Base-by-base conservation (phyloP, 2,797 vertebrate species). In the Triplophysa bombifrons region DNA sequence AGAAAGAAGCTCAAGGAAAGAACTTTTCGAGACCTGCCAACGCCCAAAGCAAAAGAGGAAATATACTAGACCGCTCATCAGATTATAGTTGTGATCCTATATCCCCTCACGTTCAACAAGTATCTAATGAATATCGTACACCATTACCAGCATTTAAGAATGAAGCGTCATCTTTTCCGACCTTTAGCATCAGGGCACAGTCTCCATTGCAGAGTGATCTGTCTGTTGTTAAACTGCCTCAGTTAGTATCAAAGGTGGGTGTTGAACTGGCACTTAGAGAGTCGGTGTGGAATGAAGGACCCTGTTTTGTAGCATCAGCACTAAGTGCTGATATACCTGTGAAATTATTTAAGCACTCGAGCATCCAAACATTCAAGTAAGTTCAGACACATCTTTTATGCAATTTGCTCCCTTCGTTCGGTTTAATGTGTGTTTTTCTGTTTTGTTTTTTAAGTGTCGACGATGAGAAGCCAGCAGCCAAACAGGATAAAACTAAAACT, bases 221-320 rank as follows among this genome's bases (percentile, higher is more conserved):
- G 27, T 89, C 90, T 0, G 44, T 89, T 20, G 81, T 88, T 19
- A 91, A 93, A 13, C 88, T 94, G 34, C 92, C 94, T 74, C 83
- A 13, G 50, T 83, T 92, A 19, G 71, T 91, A 22, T 89, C 91
- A n/a, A 80, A 87, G n/a, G 89, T 92, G 4, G 92, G 34, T 16
- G 30, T 30, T 17, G 16, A 63, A 34, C 60, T 34, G 60, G 27
- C 27, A 4, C 27, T 17, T 5, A 63, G 27, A 63, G 60, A 63
- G 27, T 34, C 60, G 9, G 6, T 34, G 25, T 63, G 60, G 60
- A 30, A 63, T 8, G 60, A 63, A 30, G 60, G 16, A 63, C 60
- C 14, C 16, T 9, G 27, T 34, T 63, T 34, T 63, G 60, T 63
- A 27, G 1, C 60, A 63, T 63, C 60, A 63, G 60, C 60, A 16